Evolutionary conservation across 2,113 vertebrate species (phyloP), one percentile per base, ranked within the genome.

Genomic region (Petroica traversi): DNA sequence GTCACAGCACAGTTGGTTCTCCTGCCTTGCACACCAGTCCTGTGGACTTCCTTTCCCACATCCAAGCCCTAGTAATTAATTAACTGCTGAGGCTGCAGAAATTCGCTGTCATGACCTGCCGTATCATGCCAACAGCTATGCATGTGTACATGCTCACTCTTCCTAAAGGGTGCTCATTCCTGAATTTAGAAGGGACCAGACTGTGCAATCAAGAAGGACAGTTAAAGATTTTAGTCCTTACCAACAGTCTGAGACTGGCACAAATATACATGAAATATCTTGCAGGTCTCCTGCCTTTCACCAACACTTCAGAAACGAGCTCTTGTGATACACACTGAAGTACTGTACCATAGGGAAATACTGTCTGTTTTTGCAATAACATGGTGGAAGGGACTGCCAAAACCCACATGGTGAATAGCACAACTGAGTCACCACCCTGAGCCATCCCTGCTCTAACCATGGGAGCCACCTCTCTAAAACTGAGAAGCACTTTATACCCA

Each of bases 1-100:
- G 54, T 22, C n/a, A 64, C 0, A 0, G 62, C 7, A 4, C 83
- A 93, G 51, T 36, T 0, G 0, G 64, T 55, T 84, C 81, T 94
- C 26, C 81, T 18, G 43, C 66, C 74, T 61, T 4, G 1, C 57
- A 81, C 64, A 31, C 28, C 2, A 1, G 15, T 45, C 18, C 80
- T 41, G 11, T 22, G 52, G 34, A 67, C 52, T 62, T 77, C 55
- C 48, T 55, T 55, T 81, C 51, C 89, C 46, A 33, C 61, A 40
- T 12, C 22, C 3, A 13, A 89, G 61, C 52, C 72, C 81, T 12
- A 7, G n/a, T 59, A 84, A 89, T 40, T 92, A 73, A 91, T 22
- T 73, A 90, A 92, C 64, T 11, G 7, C 61, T 3, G 3, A 0
- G 3, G 41, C 51, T 74, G 36, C 57, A 82, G 40, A 85, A 89